phyloP scores from a whole-genome alignment of 2,888 invertebrate species.

The Orgyia antiqua region DNA sequence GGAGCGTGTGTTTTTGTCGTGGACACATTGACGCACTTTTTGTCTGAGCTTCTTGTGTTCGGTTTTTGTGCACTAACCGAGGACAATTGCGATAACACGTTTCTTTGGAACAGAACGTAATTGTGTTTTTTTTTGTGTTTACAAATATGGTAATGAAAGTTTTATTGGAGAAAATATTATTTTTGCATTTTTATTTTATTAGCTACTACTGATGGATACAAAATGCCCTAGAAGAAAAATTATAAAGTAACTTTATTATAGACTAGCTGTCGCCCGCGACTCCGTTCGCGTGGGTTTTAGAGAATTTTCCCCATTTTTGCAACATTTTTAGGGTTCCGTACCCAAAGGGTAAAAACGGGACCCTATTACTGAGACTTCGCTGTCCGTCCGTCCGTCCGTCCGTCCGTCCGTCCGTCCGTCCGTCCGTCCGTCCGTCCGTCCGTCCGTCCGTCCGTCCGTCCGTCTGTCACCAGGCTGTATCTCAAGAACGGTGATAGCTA shows the following conservation, averaged over 20 bases:
- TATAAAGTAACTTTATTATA: background rate
- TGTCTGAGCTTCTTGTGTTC: conserved; percentile 31
- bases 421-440: too few species aligned
- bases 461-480: too few species aligned
- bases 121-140: conserved; percentile 12
- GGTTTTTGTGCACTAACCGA: conserved; percentile 40
- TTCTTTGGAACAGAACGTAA: conserved; percentile 11
- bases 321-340: too few species aligned
- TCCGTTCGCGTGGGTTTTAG: too few species aligned
- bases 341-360: too few species aligned
- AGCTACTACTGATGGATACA: background rate
- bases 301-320: too few species aligned
- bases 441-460: too few species aligned
- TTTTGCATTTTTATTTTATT: too few species aligned
- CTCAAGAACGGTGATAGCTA: too few species aligned
- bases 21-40: conserved; percentile 42
- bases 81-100: conserved; percentile 20
- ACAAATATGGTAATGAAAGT: conserved; percentile 3
- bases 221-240: background rate
- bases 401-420: background rate
- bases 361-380: too few species aligned
- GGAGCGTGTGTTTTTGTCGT: conserved; percentile 47
- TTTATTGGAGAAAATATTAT: background rate
- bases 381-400: too few species aligned
- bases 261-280: too few species aligned